phyloP scores from a whole-genome alignment of 2,113 vertebrate species.

The Larimichthys crocea region DNA sequence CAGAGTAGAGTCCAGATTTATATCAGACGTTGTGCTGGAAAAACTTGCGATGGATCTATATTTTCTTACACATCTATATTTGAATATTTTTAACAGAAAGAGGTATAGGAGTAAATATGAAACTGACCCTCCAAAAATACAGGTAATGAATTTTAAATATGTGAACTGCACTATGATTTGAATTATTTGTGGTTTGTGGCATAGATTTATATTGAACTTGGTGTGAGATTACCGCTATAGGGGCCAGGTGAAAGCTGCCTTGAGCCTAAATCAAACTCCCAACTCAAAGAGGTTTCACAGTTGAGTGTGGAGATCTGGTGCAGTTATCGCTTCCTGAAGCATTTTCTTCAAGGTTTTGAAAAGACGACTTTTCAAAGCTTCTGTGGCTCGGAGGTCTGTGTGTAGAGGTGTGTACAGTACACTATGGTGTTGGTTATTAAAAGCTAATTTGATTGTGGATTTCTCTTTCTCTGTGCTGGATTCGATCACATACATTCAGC shows the following conservation, averaged over 20 bases:
- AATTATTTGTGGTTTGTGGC: not conserved
- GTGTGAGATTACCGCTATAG: not conserved
- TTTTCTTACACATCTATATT: constrained; percentile 4
- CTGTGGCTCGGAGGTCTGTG: not conserved
- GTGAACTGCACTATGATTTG: not conserved
- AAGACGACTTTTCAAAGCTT: constrained; percentile 2
- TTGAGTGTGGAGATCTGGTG: not conserved
- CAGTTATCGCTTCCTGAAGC: not conserved
- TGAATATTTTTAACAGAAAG: not conserved
- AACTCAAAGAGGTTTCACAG: constrained; percentile 5
- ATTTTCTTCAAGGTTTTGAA: not conserved
- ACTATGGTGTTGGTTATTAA: not conserved
- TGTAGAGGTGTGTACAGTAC: not conserved
- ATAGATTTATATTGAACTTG: not conserved
- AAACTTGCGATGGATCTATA: constrained; percentile 2
- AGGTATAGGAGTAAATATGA: not conserved
- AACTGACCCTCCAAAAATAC: not conserved
- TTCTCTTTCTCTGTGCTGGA: not conserved
- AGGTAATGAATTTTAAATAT: not conserved
- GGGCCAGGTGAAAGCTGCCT: not conserved
- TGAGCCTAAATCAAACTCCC: constrained; percentile 13
- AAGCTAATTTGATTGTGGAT: not conserved
- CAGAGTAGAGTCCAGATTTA: not conserved
- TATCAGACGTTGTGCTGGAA: not conserved
- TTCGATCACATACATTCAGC: not conserved